Percentiles rank a stretch among this genome's conserved stretches.
These are phyloP conservation scores for Crocidura indochinensis DNA, from an alignment of 2,797 vertebrate species.

Conservation along the genomic window DNA sequence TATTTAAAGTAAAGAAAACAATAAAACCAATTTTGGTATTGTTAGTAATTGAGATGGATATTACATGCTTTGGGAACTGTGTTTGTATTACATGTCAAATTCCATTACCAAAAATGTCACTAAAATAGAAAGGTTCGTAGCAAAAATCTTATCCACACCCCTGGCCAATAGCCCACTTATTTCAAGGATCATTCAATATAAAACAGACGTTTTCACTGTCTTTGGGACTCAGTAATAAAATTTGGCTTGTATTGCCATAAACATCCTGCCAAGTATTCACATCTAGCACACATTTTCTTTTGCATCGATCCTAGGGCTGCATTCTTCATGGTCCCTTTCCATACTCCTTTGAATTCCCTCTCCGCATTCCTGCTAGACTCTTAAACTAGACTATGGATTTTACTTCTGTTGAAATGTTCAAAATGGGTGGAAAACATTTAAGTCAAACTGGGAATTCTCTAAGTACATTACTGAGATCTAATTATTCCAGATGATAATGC, in stretches of 20 bases:
- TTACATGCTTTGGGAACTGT: slow-evolving; percentile 67
- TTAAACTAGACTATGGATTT: slow-evolving; percentile 36
- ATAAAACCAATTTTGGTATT: slow-evolving; percentile 46
- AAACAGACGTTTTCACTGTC: slow-evolving; percentile 70
- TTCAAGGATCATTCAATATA: slow-evolving; percentile 68
- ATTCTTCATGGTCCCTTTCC: slow-evolving; percentile 30
- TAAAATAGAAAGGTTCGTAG: slow-evolving; percentile 63
- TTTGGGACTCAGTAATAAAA: slow-evolving; percentile 70
- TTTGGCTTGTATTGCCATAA: slow-evolving; percentile 60
- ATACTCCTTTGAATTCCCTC: slow-evolving; percentile 34
- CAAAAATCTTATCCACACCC: slow-evolving; percentile 75
- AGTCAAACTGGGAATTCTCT: slow-evolving; percentile 46
- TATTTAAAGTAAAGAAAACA: slow-evolving; percentile 63
- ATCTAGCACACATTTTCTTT: slow-evolving; percentile 33
- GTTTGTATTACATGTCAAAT: slow-evolving; percentile 78
- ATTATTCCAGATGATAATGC: slow-evolving; percentile 72
- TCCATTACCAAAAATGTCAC: slow-evolving; percentile 76
- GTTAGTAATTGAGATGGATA: slow-evolving; percentile 57
- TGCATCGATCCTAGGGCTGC: background rate
- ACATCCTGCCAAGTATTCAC: slow-evolving; percentile 65
- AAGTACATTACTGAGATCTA: slow-evolving; percentile 52
- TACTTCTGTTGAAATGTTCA: slow-evolving; percentile 46
- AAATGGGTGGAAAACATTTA: slow-evolving; percentile 62
- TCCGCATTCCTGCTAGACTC: slow-evolving; percentile 54
- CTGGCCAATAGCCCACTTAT: slow-evolving; percentile 68